A percentile compares a stretch with the other conserved stretches of the same genome.
Conservation (phyloP, 2,797 vertebrate genomes). For the Enteromius viviparus region DNA sequence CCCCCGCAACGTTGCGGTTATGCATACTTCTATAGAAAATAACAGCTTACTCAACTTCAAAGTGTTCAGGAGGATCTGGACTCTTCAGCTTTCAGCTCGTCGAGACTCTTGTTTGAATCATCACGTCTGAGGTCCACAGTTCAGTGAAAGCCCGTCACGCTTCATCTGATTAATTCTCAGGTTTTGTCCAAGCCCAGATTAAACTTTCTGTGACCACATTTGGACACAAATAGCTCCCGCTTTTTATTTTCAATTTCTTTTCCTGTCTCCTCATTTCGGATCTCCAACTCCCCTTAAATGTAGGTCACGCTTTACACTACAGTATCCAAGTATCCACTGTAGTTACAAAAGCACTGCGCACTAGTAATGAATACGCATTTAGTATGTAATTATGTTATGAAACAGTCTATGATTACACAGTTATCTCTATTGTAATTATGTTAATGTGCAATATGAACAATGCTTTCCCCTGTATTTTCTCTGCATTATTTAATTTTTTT, state of each 20-base stretch:
- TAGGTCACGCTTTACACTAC: neutral
- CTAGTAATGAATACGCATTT: neutral
- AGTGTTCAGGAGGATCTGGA: neutral
- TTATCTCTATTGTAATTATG: neutral
- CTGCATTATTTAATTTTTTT: neutral
- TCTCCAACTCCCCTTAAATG: neutral
- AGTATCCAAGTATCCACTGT: neutral
- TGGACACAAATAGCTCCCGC: neutral
- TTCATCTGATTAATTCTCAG: conserved; percentile 60
- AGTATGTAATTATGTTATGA: neutral
- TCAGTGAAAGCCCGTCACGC: conserved; percentile 57
- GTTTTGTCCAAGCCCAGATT: conserved; percentile 71
- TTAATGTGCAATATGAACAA: neutral
- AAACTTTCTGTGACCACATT: conserved; percentile 70
- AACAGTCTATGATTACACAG: neutral
- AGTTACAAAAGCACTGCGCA: neutral
- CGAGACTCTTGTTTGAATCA: neutral
- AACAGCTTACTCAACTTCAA: neutral
- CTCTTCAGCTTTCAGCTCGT: neutral
- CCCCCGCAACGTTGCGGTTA: neutral
- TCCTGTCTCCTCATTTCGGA: neutral
- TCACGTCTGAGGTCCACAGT: neutral
- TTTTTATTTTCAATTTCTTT: neutral
- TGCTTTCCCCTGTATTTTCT: neutral
- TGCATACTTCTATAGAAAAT: neutral